Evolutionary conservation across 2,888 invertebrate genomes (phyloP).

Genomic region (Leptothorax acervorum): DNA sequence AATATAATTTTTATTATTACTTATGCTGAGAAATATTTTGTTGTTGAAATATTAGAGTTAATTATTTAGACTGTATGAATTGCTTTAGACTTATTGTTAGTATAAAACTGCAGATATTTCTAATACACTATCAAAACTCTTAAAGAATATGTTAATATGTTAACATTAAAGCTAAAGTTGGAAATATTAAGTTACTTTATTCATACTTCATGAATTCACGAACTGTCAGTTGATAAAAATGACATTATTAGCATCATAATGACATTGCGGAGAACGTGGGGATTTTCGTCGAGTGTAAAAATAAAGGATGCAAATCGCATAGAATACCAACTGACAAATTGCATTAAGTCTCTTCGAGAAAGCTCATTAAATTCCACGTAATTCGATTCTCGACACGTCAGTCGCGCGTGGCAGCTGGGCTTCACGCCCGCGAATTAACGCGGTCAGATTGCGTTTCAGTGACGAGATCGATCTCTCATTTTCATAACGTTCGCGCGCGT

Average conservation of each 20-base stretch:
- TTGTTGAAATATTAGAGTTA: background rate
- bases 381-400: constrained; percentile 36
- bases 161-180: background rate
- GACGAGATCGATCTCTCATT: constrained; percentile 30
- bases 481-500: constrained; percentile 14
- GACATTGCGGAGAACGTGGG: background rate
- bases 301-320: constrained; percentile 20
- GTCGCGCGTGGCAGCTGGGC: background rate
- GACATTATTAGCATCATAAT: background rate
- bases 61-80: background rate
- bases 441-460: constrained; percentile 30
- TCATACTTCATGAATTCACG: background rate
- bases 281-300: background rate
- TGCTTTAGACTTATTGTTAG: background rate
- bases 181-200: background rate
- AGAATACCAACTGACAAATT: constrained; percentile 26
- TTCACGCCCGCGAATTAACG: constrained; percentile 36
- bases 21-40: background rate
- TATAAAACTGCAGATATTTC: background rate
- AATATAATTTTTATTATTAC: background rate
- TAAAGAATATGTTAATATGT: background rate
- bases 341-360: constrained; percentile 28
- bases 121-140: background rate
- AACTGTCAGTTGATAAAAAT: background rate
- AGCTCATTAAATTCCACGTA: constrained; percentile 43